A percentile compares a stretch with the other conserved stretches of the same genome.
Evolutionary conservation across 2,888 invertebrate species (phyloP).

Genomic region (Tethea ocularis): DNA sequence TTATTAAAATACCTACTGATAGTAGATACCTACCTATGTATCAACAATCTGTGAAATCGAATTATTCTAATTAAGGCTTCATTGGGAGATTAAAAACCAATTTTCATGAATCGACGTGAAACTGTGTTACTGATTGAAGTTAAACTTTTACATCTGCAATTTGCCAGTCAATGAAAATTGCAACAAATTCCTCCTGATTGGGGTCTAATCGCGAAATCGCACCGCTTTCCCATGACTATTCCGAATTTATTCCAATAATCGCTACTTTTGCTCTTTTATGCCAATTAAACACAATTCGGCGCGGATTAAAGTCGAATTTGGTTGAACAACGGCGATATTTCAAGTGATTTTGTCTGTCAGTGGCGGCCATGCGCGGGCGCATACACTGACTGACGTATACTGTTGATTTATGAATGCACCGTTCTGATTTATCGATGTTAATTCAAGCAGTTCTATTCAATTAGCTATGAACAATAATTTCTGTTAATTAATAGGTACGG

Average conservation of each 20-base stretch:
- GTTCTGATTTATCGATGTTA: slow-evolving; percentile 64
- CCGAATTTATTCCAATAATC: slow-evolving; percentile 63
- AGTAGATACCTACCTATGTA: background rate
- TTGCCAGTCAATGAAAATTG: slow-evolving; percentile 82
- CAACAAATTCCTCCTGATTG: slow-evolving; percentile 73
- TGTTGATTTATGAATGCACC: slow-evolving; percentile 59
- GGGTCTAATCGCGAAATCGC: slow-evolving; percentile 68
- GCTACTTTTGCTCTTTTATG: slow-evolving; percentile 53
- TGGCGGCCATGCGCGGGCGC: slow-evolving; percentile 33
- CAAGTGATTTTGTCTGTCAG: slow-evolving; percentile 68
- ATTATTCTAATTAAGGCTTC: background rate
- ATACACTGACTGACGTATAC: slow-evolving; percentile 41
- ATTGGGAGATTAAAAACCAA: slow-evolving; percentile 24
- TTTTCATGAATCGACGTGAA: slow-evolving; percentile 47
- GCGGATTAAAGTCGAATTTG: slow-evolving; percentile 68
- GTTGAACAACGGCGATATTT: slow-evolving; percentile 62
- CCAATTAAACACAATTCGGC: slow-evolving; percentile 74
- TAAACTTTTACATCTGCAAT: slow-evolving; percentile 60
- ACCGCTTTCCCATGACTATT: slow-evolving; percentile 78
- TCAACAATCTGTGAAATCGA: background rate
- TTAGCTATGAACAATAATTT: slow-evolving; percentile 39
- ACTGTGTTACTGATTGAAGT: slow-evolving; percentile 52
- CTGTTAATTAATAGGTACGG: slow-evolving; percentile 36
- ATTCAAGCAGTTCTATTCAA: slow-evolving; percentile 67
- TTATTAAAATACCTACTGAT: background rate